A percentile compares a stretch with the other conserved stretches of the same genome.
These are phyloP conservation scores for Neomorphus geoffroyi DNA, from an alignment of 2,797 vertebrate species.

Conservation along the genomic window DNA sequence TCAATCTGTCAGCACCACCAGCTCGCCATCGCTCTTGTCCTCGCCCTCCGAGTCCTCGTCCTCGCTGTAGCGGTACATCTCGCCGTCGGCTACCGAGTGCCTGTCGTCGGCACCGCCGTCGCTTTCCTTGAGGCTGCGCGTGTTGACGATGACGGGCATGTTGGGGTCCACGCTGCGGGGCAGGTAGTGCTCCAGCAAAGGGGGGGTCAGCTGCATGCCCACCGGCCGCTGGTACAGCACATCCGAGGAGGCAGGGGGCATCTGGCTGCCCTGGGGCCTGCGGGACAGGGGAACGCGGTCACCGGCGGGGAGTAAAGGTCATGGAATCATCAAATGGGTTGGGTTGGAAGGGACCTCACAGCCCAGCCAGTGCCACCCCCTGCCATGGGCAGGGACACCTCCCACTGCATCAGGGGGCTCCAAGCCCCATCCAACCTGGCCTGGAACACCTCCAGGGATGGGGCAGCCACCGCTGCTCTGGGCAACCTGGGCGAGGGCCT, in stretches of 20 bases:
- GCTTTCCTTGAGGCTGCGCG: constrained; percentile 70
- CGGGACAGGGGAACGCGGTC: neutral
- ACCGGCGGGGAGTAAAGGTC: too few relatives aligned
- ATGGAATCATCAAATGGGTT: too few relatives aligned
- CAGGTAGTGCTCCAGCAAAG: constrained; percentile 88
- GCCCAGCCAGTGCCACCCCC: too few relatives aligned
- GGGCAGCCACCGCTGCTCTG: too few relatives aligned
- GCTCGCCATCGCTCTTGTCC: constrained; percentile 91
- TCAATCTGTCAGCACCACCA: constrained; percentile 96
- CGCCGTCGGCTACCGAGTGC: constrained; percentile 64
- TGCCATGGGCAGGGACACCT: too few relatives aligned
- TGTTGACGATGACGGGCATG: constrained; percentile 81
- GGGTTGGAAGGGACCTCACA: too few relatives aligned
- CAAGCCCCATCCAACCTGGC: too few relatives aligned
- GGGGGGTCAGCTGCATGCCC: constrained; percentile 83
- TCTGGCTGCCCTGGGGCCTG: constrained; percentile 74
- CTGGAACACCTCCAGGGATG: too few relatives aligned
- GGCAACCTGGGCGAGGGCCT: too few relatives aligned
- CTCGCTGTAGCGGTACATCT: constrained; percentile 88
- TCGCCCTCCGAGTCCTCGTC: constrained; percentile 90
- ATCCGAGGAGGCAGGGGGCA: constrained; percentile 67
- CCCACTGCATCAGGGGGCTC: too few relatives aligned
- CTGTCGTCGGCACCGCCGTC: constrained; percentile 67
- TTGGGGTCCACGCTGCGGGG: constrained; percentile 79
- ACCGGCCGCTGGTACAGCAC: constrained; percentile 76